Percentiles rank a stretch among this genome's conserved stretches.
phyloP scores from a whole-genome alignment of 2,113 vertebrate genomes.

The Eublepharis macularius region DNA sequence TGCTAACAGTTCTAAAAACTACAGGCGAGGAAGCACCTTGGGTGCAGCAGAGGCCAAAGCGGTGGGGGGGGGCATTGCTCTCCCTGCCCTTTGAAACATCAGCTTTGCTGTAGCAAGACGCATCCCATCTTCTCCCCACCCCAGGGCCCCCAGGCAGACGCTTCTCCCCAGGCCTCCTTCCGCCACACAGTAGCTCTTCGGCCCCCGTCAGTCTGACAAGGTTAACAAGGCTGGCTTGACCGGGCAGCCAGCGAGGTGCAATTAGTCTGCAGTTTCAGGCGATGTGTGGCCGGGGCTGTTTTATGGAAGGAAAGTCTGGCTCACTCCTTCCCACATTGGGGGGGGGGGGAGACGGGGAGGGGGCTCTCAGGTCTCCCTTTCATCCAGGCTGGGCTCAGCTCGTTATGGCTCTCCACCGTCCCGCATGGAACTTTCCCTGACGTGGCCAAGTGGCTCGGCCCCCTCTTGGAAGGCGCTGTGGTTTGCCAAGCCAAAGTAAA shows the following conservation, averaged over 20 bases:
- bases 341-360: neutral
- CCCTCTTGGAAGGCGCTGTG: neutral
- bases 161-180: neutral
- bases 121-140: neutral
- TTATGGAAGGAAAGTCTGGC: conserved; percentile 43
- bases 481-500: neutral
- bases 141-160: neutral
- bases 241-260: neutral
- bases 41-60: too few species aligned
- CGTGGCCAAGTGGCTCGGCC: fast-evolving
- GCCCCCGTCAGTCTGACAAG: conserved; percentile 38
- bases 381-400: neutral
- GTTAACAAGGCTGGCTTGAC: conserved; percentile 46
- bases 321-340: neutral
- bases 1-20: too few species aligned
- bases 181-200: conserved; percentile 12
- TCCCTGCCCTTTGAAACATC: neutral
- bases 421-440: neutral
- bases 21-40: too few species aligned
- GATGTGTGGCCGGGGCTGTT: conserved; percentile 16
- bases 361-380: neutral
- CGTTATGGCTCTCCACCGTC: fast-evolving
- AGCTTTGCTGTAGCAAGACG: neutral
- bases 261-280: conserved; percentile 16
- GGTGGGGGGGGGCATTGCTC: too few species aligned